phyloP scores from a whole-genome alignment of 2,113 vertebrate genomes.

The Lycaon pictus region DNA sequence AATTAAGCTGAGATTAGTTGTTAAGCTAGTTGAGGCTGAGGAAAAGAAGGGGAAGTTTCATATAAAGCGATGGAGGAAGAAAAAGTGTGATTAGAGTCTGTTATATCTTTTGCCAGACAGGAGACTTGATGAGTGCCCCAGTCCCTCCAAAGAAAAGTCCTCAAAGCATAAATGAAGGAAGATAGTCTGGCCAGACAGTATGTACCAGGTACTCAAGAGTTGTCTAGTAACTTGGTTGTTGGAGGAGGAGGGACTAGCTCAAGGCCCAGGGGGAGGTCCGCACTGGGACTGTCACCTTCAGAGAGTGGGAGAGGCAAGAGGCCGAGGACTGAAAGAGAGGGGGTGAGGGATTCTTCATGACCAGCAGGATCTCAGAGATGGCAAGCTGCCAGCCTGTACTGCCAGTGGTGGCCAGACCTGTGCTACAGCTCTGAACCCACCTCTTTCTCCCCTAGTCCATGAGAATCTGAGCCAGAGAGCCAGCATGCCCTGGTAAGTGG shows the following conservation, averaged over 20 bases:
- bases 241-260: conserved; percentile 84
- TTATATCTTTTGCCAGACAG: conserved; percentile 36
- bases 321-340: conserved; percentile 48
- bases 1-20: conserved; percentile 61
- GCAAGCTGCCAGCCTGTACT: not conserved
- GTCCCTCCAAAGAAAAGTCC: conserved; percentile 50
- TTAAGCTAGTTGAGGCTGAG: conserved; percentile 40
- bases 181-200: conserved; percentile 30
- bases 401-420: not conserved
- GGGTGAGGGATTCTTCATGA: conserved; percentile 4
- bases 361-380: not conserved
- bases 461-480: conserved; percentile 8
- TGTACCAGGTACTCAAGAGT: conserved; percentile 80
- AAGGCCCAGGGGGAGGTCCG: not conserved
- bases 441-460: not conserved
- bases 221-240: conserved; percentile 86
- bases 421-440: conserved; percentile 16
- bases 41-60: conserved; percentile 59
- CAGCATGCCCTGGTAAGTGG: not conserved
- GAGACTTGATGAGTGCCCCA: conserved; percentile 3
- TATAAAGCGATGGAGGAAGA: conserved; percentile 24
- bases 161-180: conserved; percentile 48
- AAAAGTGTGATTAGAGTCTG: conserved; percentile 60
- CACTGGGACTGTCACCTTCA: not conserved
- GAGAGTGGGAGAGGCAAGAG: conserved; percentile 67